Conservation (phyloP, 2,888 invertebrate genomes). For the Dexiosoma caninum region DNA sequence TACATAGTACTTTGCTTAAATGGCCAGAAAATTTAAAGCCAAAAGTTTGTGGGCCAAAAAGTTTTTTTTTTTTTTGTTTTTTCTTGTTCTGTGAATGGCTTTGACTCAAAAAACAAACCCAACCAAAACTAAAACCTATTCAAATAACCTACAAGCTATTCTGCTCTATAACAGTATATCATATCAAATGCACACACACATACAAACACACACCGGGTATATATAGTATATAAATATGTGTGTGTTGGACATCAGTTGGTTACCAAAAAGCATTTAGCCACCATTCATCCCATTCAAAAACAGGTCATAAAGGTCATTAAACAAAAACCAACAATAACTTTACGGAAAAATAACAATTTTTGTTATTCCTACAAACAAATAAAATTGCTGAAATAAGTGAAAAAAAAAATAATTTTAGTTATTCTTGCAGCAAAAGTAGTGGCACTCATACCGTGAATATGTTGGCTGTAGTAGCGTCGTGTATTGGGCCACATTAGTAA, state of each 20-base stretch:
- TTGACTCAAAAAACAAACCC: constrained; percentile 37
- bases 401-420: constrained; percentile 1
- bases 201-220: neutral
- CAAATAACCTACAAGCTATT: constrained; percentile 21
- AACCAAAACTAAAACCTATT: constrained; percentile 32
- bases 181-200: constrained; percentile 20
- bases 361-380: constrained; percentile 36
- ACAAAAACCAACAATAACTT: constrained; percentile 56
- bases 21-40: constrained; percentile 62
- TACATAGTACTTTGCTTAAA: constrained; percentile 58
- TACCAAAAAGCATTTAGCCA: constrained; percentile 46
- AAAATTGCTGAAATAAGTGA: constrained; percentile 23
- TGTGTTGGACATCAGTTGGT: neutral
- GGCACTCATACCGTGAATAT: constrained; percentile 10
- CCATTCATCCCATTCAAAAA: constrained; percentile 50
- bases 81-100: constrained; percentile 33
- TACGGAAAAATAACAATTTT: constrained; percentile 45
- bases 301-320: constrained; percentile 64
- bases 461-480: neutral
- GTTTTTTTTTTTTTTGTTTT: constrained; percentile 16
- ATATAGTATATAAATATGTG: neutral
- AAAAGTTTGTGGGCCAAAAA: constrained; percentile 56
- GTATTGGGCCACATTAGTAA: constrained; percentile 9
- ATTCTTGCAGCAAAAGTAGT: constrained; percentile 15
- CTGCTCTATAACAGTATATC: constrained; percentile 11